Conservation (phyloP, 2,113 vertebrate species). For the Phyllostomus hastatus region DNA sequence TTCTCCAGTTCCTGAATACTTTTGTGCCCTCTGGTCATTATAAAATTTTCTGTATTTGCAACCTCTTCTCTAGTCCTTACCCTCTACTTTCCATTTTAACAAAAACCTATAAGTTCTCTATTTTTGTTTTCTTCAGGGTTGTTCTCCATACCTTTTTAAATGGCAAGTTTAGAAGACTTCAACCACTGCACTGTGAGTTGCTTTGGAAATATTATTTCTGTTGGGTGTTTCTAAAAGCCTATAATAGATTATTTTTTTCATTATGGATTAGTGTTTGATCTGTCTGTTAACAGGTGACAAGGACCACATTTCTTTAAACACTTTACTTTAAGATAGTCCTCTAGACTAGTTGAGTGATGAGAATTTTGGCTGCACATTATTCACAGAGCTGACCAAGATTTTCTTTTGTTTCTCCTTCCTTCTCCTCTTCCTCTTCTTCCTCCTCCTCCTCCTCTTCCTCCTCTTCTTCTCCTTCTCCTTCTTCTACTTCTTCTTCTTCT, state of each 20-base stretch:
- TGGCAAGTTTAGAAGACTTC: neutral
- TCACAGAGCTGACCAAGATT: neutral
- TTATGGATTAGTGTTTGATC: neutral
- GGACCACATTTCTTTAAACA: neutral
- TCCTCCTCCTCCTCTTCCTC: too few species aligned
- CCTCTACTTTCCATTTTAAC: neutral
- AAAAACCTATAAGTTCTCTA: neutral
- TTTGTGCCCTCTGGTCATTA: neutral
- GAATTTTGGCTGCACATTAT: neutral
- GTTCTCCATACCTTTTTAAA: neutral
- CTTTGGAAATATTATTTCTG: neutral
- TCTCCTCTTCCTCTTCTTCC: too few species aligned
- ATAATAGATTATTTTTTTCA: neutral
- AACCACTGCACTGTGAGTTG: neutral
- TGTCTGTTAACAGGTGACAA: neutral
- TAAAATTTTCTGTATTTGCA: neutral
- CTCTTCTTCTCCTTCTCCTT: too few species aligned
- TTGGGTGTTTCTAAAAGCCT: neutral
- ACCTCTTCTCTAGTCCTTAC: neutral
- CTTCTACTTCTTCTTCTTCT: too few species aligned
- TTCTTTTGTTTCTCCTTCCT: neutral
- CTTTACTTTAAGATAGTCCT: neutral
- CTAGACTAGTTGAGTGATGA: neutral
- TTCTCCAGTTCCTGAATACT: neutral
- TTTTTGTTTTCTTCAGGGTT: accelerated